Evolutionary conservation across 92 coral and sea anemone genomes (phyloP).

Genomic region (Paragorgia papillata): DNA sequence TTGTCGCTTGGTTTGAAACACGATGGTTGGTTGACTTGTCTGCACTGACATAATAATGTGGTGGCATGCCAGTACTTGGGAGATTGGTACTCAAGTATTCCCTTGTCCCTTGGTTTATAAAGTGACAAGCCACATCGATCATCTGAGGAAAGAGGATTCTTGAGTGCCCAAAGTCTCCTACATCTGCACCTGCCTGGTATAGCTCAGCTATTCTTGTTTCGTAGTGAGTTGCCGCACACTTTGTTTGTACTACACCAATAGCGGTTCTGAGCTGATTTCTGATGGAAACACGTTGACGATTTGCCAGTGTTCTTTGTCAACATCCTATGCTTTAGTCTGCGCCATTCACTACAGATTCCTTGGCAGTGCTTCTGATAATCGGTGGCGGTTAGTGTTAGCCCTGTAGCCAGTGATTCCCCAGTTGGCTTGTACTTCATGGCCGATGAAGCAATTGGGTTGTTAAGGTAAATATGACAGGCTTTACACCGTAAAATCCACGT

Average conservation of each 20-base stretch:
- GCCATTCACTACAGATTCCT: background rate
- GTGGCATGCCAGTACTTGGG: background rate
- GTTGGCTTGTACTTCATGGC: constrained; percentile 27
- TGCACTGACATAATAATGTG: constrained; percentile 1
- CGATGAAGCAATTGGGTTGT: constrained; percentile 30
- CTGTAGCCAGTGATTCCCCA: constrained; percentile 28
- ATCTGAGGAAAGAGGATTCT: background rate
- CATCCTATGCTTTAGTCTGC: constrained; percentile 5
- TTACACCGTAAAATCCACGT: constrained; percentile 32
- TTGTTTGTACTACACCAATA: background rate
- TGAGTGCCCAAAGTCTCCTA: constrained; percentile 6
- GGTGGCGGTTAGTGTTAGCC: constrained; percentile 10
- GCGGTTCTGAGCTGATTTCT: no score
- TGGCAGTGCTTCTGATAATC: constrained; percentile 18
- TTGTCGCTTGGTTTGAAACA: background rate
- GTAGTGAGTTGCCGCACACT: background rate
- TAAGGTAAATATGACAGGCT: constrained; percentile 14
- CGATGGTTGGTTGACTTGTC: constrained; percentile 2
- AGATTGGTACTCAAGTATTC: constrained; percentile 1
- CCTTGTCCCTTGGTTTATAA: background rate
- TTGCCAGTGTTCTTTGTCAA: background rate
- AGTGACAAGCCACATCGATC: constrained; percentile 2
- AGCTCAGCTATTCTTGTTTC: background rate
- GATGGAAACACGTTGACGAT: background rate
- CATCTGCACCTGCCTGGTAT: no score